phyloP scores from a whole-genome alignment of 1,140 invertebrate species.

The Theocolax elegans region DNA sequence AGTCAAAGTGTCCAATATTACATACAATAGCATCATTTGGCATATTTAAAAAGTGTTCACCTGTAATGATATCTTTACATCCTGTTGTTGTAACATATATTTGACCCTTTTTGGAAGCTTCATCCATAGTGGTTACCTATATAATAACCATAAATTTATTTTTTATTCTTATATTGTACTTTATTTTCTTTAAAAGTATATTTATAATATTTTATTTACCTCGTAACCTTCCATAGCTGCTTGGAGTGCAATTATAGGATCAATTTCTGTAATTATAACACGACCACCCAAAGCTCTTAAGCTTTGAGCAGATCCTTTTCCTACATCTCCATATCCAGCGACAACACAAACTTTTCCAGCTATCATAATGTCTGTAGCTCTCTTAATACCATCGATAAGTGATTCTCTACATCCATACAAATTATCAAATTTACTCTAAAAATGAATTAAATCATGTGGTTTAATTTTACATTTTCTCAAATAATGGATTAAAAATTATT shows the following conservation, averaged over 20 bases:
- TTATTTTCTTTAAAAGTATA: background rate
- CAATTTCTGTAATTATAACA: conserved; percentile 98
- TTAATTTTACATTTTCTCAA: conserved; percentile 7
- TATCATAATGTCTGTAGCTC: conserved; percentile 98
- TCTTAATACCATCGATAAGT: conserved; percentile 97
- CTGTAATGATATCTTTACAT: conserved; percentile 92
- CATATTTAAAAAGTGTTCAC: conserved; percentile 92
- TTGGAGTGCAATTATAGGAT: conserved; percentile 99
- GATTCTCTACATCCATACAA: conserved; percentile 98
- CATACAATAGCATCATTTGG: conserved; percentile 97
- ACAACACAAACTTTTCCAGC: conserved; percentile 98
- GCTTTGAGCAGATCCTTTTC: conserved; percentile 98
- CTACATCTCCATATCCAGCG: conserved; percentile 99
- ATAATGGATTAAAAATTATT: conserved; percentile 18
- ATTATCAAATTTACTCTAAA: conserved; percentile 98
- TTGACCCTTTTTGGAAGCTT: conserved; percentile 89
- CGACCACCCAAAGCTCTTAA: conserved; percentile 94
- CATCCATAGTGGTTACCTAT: conserved; percentile 96
- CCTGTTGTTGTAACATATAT: conserved; percentile 99
- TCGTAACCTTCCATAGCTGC: conserved; percentile 98
- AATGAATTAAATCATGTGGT: conserved; percentile 43
- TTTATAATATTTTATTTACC: conserved; percentile 56
- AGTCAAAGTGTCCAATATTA: conserved; percentile 99
- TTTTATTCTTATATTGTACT: background rate
- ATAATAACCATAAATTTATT: conserved; percentile 13